Percentiles rank a stretch among this genome's conserved stretches.
phyloP scores from a whole-genome alignment of 2,113 vertebrate species.

The Gasterosteus aculeatus region DNA sequence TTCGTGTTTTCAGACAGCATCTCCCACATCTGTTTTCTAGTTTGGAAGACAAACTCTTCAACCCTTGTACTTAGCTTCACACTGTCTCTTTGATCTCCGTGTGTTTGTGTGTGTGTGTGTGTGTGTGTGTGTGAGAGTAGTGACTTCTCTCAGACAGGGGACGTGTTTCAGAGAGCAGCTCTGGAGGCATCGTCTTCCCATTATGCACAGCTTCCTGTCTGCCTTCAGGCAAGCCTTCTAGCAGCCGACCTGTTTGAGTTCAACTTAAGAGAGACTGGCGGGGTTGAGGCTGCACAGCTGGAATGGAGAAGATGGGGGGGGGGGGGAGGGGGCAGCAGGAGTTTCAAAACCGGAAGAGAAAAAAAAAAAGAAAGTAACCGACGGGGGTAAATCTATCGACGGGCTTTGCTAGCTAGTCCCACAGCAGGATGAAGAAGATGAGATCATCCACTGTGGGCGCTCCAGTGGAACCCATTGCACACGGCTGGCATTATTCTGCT shows the following conservation, averaged over 20 bases:
- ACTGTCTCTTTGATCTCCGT: slow-evolving; percentile 31
- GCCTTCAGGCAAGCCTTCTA: slow-evolving; percentile 58
- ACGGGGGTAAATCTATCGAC: slow-evolving; percentile 10
- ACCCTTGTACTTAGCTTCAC: slow-evolving; percentile 20
- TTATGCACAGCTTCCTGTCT: slow-evolving; percentile 66
- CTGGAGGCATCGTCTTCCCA: slow-evolving; percentile 38
- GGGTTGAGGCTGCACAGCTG: slow-evolving; percentile 14
- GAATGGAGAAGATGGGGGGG: slow-evolving; percentile 24
- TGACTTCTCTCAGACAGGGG: slow-evolving; percentile 49
- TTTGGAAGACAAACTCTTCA: slow-evolving; percentile 36
- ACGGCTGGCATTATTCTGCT: neutral
- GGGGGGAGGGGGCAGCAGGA: neutral
- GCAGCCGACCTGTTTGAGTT: slow-evolving; percentile 57
- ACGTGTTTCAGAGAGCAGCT: slow-evolving; percentile 45
- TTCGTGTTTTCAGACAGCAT: slow-evolving; percentile 8
- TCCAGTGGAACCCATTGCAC: slow-evolving; percentile 15
- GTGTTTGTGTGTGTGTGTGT: slow-evolving; percentile 5
- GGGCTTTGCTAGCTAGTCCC: slow-evolving; percentile 26
- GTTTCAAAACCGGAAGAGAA: slow-evolving; percentile 13
- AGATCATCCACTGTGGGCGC: slow-evolving; percentile 1
- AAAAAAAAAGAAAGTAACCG: slow-evolving; percentile 22
- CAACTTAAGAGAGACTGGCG: slow-evolving; percentile 36
- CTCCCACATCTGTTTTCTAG: slow-evolving; percentile 23
- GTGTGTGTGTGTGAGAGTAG: slow-evolving; percentile 10
- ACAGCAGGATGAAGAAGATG: slow-evolving; percentile 18